Evolutionary conservation across 2,113 vertebrate genomes (phyloP).

Genomic region (Carassius carassius): DNA sequence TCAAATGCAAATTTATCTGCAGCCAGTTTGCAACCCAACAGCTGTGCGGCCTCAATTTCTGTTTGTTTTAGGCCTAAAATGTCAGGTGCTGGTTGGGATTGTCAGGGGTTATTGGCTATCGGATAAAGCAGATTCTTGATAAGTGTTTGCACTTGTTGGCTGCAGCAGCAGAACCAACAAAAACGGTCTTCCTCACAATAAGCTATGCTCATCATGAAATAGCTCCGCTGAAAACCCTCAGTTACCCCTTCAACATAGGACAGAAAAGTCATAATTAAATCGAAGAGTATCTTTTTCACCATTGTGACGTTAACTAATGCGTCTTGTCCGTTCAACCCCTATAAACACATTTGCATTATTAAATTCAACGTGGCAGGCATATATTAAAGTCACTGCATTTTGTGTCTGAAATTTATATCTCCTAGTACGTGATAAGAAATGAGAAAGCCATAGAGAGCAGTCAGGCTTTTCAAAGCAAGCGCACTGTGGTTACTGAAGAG

Average conservation of each 20-base stretch:
- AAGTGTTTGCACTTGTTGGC: conserved; percentile 54
- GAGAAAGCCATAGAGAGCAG: conserved; percentile 8
- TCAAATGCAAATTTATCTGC: neutral
- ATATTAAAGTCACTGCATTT: conserved; percentile 20
- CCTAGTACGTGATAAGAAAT: conserved; percentile 5
- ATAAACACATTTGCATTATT: conserved; percentile 42
- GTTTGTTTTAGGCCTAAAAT: conserved; percentile 35
- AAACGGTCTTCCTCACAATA: conserved; percentile 38
- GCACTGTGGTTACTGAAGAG: neutral
- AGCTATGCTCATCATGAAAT: conserved; percentile 53
- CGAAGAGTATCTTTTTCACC: neutral
- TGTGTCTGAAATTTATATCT: conserved; percentile 14
- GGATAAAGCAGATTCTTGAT: conserved; percentile 69
- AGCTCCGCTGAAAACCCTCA: conserved; percentile 20
- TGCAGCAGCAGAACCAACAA: conserved; percentile 59
- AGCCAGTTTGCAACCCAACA: neutral
- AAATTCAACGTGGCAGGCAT: neutral
- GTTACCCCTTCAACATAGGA: neutral
- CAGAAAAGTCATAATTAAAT: conserved; percentile 31
- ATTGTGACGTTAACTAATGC: conserved; percentile 37
- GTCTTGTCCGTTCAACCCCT: conserved; percentile 4
- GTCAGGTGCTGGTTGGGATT: conserved; percentile 60
- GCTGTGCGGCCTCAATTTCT: neutral
- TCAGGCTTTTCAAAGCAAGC: neutral
- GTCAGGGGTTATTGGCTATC: conserved; percentile 69